Conservation (phyloP, 2,113 vertebrate species). For the Erpornis zantholeuca region DNA sequence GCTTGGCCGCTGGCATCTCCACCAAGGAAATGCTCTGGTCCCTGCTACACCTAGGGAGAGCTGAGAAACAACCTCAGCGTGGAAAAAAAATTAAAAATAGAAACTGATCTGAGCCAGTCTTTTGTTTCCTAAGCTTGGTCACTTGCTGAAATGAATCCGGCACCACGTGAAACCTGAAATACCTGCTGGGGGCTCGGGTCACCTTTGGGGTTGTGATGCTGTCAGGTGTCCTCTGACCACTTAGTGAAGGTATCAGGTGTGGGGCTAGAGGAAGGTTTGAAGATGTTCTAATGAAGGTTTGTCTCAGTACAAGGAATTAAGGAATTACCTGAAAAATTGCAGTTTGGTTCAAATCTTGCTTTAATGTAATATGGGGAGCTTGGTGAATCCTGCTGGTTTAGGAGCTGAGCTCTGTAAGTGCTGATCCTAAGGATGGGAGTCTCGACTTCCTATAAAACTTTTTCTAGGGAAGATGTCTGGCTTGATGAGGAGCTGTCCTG, state of each 20-base stretch:
- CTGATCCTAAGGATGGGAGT: background rate
- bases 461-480: background rate
- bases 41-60: background rate
- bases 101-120: background rate
- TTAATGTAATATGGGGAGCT: background rate
- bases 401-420: background rate
- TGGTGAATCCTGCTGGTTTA: background rate
- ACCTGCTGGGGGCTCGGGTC: background rate
- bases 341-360: background rate
- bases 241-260: background rate
- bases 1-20: background rate
- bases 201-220: background rate
- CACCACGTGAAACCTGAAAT: slow-evolving; percentile 5
- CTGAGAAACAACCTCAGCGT: background rate
- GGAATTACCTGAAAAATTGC: background rate
- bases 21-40: background rate
- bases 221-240: background rate
- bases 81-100: background rate
- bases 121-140: slow-evolving; percentile 8
- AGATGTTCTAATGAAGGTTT: background rate
- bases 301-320: background rate
- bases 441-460: background rate
- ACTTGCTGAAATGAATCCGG: background rate
- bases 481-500: background rate
- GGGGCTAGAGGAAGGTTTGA: background rate